Percentiles rank a stretch among this genome's conserved stretches.
These are phyloP conservation scores for cattle (Bos taurus) DNA, from an alignment of 2,113 vertebrate genomes.

Conservation along the genomic window ARS-UCD2.0 NC_037337.1:85360501-85361000, in stretches of 20 bases:
- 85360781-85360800: neutral
- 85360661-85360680: neutral
- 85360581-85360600: conserved; percentile 90
- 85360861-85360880: neutral
- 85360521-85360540: conserved; percentile 90
- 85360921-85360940: neutral
- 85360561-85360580: conserved; percentile 96
- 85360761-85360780: neutral
- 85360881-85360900: neutral
- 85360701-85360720: neutral
- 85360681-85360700: neutral
- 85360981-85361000: conserved; percentile 97
- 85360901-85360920: neutral
- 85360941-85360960: conserved; percentile 44
- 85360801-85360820: neutral
- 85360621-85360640: conserved; percentile 69
- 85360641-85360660: neutral
- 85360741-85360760: neutral
- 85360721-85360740: neutral
- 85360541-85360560: conserved; percentile 97
- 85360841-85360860: neutral
- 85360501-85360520: neutral
- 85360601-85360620: conserved; percentile 92
- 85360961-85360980: conserved; percentile 99
- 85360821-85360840: neutral